These are phyloP conservation scores for Theristicus caerulescens DNA, from an alignment of 2,113 vertebrate species.

Conservation along the genomic window DNA sequence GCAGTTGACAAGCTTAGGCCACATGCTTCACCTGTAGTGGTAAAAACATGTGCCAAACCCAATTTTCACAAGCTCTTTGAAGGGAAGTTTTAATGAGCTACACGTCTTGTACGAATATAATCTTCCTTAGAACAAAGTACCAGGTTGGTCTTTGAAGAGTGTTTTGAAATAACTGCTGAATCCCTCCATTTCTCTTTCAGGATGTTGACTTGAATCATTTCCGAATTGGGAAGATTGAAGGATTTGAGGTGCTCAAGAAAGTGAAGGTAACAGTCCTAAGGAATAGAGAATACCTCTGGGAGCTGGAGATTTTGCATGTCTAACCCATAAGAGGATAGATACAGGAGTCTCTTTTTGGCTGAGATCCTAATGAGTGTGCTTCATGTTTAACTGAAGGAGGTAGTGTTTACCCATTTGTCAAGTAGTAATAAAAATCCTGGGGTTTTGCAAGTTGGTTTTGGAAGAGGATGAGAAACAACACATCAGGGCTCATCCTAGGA, in stretches of 20 bases:
- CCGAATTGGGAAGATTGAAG: slow-evolving; percentile 96
- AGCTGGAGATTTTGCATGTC: background rate
- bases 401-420: background rate
- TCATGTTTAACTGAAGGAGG: background rate
- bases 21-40: accelerated
- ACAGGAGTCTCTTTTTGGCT: background rate
- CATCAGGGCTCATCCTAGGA: background rate
- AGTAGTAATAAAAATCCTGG: background rate
- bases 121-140: background rate
- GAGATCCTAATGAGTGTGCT: background rate
- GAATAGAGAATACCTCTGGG: background rate
- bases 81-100: background rate
- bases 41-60: background rate
- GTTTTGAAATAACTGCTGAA: background rate
- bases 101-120: accelerated
- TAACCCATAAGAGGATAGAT: background rate
- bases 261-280: slow-evolving; percentile 82
- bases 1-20: background rate
- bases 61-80: background rate
- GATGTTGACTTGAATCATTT: slow-evolving; percentile 97
- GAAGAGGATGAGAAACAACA: background rate
- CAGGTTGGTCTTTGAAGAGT: background rate
- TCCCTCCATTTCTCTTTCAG: slow-evolving; percentile 68
- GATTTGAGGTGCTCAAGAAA: slow-evolving; percentile 92
- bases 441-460: background rate